These are phyloP conservation scores for Zapornia atra DNA, from an alignment of 2,113 vertebrate genomes.

Conservation along the genomic window DNA sequence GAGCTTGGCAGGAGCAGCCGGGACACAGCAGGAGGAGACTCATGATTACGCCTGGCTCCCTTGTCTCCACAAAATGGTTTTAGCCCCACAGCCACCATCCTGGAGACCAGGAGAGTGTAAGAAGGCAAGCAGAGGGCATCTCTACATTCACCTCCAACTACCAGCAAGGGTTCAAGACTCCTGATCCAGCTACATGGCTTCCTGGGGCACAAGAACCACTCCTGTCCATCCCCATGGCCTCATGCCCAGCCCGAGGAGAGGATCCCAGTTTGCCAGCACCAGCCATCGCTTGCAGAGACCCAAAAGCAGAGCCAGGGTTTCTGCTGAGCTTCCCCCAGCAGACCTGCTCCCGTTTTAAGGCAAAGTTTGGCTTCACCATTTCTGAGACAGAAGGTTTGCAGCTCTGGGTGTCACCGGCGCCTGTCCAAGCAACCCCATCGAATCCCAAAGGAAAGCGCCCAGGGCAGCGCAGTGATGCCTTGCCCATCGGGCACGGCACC, in stretches of 20 bases:
- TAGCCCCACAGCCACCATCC: not conserved
- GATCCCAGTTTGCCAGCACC: accelerated
- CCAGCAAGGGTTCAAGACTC: not conserved
- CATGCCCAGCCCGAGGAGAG: not conserved
- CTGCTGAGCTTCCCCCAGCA: not conserved
- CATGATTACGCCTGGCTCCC: not conserved
- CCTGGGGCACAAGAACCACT: not conserved
- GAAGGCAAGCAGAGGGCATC: not conserved
- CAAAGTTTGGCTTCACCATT: not conserved
- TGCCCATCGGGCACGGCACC: accelerated
- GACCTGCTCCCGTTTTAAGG: not conserved
- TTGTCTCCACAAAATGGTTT: not conserved
- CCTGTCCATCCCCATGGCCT: not conserved
- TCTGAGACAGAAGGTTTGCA: not conserved
- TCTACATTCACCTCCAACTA: not conserved
- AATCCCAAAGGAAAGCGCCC: not conserved
- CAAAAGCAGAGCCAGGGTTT: not conserved
- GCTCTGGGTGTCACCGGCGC: not conserved
- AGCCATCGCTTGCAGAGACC: not conserved
- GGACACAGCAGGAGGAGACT: accelerated
- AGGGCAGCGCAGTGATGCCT: not conserved
- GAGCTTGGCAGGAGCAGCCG: not conserved
- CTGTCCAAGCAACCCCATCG: not conserved
- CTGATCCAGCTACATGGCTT: not conserved
- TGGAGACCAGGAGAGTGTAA: not conserved